A percentile compares a stretch with the other conserved stretches of the same genome.
These are phyloP conservation scores for Lucifuga dentata DNA, from an alignment of 2,113 vertebrate species.

Conservation along the genomic window DNA sequence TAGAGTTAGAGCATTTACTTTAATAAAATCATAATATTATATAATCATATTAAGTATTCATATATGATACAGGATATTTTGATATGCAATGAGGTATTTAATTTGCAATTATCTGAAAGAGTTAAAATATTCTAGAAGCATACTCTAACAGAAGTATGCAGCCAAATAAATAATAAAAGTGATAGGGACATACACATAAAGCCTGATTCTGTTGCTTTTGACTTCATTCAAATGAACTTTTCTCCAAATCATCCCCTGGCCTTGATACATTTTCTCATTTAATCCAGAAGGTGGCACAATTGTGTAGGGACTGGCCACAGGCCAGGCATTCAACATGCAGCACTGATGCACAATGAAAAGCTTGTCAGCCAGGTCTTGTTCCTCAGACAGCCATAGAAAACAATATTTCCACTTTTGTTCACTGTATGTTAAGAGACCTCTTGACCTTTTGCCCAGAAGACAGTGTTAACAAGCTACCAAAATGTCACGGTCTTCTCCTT, in stretches of 20 bases:
- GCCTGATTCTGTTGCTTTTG: neutral
- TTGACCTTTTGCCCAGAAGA: slow-evolving; percentile 56
- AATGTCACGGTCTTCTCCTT: slow-evolving; percentile 41
- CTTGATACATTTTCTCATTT: slow-evolving; percentile 38
- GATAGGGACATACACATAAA: neutral
- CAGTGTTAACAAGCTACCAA: slow-evolving; percentile 46
- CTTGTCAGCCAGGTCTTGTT: slow-evolving; percentile 38
- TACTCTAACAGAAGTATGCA: neutral
- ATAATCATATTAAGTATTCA: too few species aligned
- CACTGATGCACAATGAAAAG: slow-evolving; percentile 29
- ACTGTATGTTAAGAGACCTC: slow-evolving; percentile 48
- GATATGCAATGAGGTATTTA: neutral
- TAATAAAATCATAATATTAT: neutral
- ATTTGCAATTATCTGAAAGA: neutral
- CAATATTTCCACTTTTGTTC: slow-evolving; percentile 46
- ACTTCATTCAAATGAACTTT: slow-evolving; percentile 8
- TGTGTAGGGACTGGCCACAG: slow-evolving; percentile 72
- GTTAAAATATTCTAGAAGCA: too few species aligned
- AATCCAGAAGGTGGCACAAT: slow-evolving; percentile 83
- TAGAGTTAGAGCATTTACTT: too few species aligned
- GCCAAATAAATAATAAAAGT: neutral
- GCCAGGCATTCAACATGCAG: slow-evolving; percentile 25
- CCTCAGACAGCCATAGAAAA: slow-evolving; percentile 35
- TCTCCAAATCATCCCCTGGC: slow-evolving; percentile 9
- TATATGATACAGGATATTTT: neutral